Base-by-base conservation (phyloP, 2,888 invertebrate genomes). In the Latheticus oryzae region DNA sequence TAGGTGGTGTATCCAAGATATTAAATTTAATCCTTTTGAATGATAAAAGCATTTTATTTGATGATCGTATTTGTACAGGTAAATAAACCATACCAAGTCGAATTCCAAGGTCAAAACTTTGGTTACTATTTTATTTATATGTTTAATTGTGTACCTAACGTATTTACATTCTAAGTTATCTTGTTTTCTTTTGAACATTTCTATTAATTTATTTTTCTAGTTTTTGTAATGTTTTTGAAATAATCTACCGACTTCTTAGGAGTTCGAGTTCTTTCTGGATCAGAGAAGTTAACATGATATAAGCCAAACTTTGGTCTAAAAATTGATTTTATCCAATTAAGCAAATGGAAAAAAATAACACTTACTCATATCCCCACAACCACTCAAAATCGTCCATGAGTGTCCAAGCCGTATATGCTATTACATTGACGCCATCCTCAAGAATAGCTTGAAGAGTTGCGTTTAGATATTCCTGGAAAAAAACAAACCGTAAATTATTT, bases 231-330 rank as follows among this genome's bases (percentile, higher is more conserved):
- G 19, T 37, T 50, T 28, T 50, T 37, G 12, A 50, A 28, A 11
- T 26, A 50, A n/a, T 38, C 28, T n/a, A 50, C 50, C 2, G 50
- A 55, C 15, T 37, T 68, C 60, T 81, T 82, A 0, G 82, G 78
- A 1, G 78, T 81, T 24, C 82, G 75, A 1, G 79, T 79, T 45
- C 69, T 77, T 8, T 80, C 69, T n/a, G 79, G 75, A 57, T 78
- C 79, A n/a, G 75, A 65, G 64, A 80, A 82, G 61, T 82, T 80
- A 1, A 82, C 82, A 55, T 78, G 76, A 65, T 78, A 82, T 3
- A 82, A 68, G 0, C 82, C 82, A 58, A 82, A 82, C 64, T 24
- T 37, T 8, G 28, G 7, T n/a, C 50, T 50, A 23, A 24, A 48
- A 79, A n/a, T 9, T 21, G 12, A 13, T 5, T 23, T 40, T 5